Percentiles rank a stretch among this genome's conserved stretches.
Evolutionary conservation across 2,888 invertebrate genomes (phyloP).

Genomic region (Machimus atricapillus): DNA sequence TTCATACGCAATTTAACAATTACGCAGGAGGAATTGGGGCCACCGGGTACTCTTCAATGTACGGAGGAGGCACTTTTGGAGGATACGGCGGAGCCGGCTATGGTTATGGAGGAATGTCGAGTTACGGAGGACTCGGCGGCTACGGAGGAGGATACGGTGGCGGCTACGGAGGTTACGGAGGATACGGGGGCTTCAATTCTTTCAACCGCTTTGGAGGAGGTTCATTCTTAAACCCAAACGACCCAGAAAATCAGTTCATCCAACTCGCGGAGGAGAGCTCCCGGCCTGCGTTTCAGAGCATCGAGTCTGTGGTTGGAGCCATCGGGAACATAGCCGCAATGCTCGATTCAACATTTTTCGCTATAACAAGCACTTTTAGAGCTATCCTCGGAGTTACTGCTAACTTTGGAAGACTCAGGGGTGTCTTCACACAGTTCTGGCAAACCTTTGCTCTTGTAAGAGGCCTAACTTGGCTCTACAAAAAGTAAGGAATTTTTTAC

Average conservation of each 20-base stretch:
- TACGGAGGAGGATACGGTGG: conserved; percentile 53
- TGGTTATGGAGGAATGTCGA: conserved; percentile 51
- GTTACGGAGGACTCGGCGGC: conserved; percentile 55
- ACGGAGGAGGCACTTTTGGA: background rate
- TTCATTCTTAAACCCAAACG: conserved; percentile 51
- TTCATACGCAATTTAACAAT: background rate
- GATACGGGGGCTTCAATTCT: conserved; percentile 56
- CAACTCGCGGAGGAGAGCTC: conserved; percentile 91
- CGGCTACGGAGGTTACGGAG: conserved; percentile 48
- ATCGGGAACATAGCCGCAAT: conserved; percentile 95
- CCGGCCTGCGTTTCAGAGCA: conserved; percentile 91
- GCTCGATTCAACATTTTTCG: conserved; percentile 95
- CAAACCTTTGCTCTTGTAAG: conserved; percentile 85
- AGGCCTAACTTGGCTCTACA: conserved; percentile 80
- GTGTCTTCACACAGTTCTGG: conserved; percentile 85
- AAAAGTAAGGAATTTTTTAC: conserved; percentile 63
- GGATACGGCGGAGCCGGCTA: conserved; percentile 41
- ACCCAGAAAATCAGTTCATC: conserved; percentile 69
- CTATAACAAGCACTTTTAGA: conserved; percentile 92
- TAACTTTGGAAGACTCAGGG: conserved; percentile 84
- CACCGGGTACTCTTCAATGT: background rate
- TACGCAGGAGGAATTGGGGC: background rate
- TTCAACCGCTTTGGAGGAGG: conserved; percentile 57
- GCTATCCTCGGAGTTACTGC: conserved; percentile 96
- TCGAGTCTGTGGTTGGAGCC: conserved; percentile 90